Evolutionary conservation across 2,888 invertebrate species (phyloP).

Genomic region (Trachelus troglodyta): DNA sequence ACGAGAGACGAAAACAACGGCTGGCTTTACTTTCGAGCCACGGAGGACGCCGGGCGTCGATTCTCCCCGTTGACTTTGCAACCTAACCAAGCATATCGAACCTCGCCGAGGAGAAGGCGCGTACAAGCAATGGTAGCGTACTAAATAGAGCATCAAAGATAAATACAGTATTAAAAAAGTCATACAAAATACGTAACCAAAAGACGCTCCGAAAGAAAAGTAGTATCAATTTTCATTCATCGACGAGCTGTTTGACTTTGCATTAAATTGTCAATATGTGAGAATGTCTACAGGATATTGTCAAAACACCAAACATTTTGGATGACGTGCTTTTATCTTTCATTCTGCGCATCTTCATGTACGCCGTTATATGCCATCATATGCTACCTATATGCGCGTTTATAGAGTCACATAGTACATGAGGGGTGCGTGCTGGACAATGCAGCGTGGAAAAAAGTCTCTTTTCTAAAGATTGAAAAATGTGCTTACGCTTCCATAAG

Average conservation of each 20-base stretch:
- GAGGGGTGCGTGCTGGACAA: not conserved
- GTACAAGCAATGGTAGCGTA: not conserved
- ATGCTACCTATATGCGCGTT: not conserved
- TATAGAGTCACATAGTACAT: not conserved
- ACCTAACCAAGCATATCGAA: not conserved
- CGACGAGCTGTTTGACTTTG: not conserved
- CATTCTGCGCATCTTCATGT: not conserved
- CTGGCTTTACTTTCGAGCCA: not conserved
- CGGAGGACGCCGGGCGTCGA: not conserved
- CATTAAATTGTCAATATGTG: not conserved
- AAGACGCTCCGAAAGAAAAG: not conserved
- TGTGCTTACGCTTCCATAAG: not conserved
- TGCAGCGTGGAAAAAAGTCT: not conserved
- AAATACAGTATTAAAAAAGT: not conserved
- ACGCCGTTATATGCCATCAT: not conserved
- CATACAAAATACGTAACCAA: not conserved
- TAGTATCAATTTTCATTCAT: not conserved
- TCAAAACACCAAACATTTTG: not conserved
- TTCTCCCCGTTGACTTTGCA: not conserved
- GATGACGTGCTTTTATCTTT: not conserved
- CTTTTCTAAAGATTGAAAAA: not conserved
- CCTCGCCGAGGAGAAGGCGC: not conserved
- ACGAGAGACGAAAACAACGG: not conserved
- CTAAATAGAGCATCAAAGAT: not conserved
- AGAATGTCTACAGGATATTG: not conserved